Evolutionary conservation across 1,140 invertebrate genomes (phyloP).

Genomic region (Micrasema minimum): DNA sequence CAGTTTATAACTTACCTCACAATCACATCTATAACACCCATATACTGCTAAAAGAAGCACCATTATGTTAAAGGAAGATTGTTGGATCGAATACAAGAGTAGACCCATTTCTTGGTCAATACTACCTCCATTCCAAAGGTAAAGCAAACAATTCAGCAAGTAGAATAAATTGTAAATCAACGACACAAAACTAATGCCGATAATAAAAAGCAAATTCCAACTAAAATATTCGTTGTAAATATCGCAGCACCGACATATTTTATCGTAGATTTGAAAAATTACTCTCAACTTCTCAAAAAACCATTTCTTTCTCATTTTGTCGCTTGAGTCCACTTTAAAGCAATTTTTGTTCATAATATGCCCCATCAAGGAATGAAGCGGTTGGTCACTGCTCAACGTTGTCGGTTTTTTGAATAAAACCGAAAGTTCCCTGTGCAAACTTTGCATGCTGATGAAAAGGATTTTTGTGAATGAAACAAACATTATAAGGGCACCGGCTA

Average conservation of each 20-base stretch:
- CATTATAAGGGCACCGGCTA: neutral
- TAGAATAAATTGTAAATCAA: constrained; percentile 29
- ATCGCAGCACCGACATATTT: constrained; percentile 4
- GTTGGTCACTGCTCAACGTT: constrained; percentile 2
- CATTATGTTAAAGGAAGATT: neutral
- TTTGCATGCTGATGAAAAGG: neutral
- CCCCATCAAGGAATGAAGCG: neutral
- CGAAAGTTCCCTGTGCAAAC: neutral
- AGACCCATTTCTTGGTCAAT: neutral
- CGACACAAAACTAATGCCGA: neutral
- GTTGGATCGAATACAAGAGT: neutral
- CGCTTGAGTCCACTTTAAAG: neutral
- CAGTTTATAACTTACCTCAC: constrained; percentile 14
- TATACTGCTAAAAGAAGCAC: constrained; percentile 7
- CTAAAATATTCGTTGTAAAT: constrained; percentile 12
- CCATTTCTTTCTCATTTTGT: neutral
- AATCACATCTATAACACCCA: constrained; percentile 16
- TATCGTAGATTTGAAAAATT: constrained; percentile 20
- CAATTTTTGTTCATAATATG: neutral
- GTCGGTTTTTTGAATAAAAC: neutral
- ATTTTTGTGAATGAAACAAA: neutral
- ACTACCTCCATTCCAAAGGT: neutral
- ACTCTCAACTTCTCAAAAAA: constrained; percentile 6
- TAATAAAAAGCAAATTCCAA: neutral
- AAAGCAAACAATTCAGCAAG: neutral